These are phyloP conservation scores for Aythya fuligula DNA, from an alignment of 2,797 vertebrate species.

Conservation along the genomic window DNA sequence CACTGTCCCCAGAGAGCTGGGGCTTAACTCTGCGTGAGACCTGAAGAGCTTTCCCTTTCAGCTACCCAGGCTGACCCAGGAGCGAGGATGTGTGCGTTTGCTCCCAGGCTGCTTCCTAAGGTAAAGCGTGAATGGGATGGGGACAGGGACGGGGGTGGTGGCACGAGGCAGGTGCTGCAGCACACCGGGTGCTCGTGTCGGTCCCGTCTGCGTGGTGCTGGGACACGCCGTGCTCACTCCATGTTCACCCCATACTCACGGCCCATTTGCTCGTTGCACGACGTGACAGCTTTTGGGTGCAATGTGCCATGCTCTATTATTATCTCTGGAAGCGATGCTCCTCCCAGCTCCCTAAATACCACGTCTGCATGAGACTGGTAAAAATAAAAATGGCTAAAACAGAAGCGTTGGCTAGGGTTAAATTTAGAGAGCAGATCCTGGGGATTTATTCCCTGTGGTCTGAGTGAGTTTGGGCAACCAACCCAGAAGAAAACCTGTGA, in stretches of 20 bases:
- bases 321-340: not conserved
- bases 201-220: not conserved
- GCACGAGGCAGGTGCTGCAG: not conserved
- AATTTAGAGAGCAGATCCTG: not conserved
- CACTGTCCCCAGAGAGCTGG: not conserved
- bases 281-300: not conserved
- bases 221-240: accelerated
- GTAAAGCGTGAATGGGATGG: not conserved
- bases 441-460: not conserved
- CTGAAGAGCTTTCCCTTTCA: not conserved
- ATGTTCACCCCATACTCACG: accelerated
- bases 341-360: not conserved
- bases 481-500: not conserved
- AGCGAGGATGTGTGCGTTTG: accelerated
- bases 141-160: accelerated
- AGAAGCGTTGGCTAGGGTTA: not conserved
- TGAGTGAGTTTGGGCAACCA: not conserved
- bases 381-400: not conserved
- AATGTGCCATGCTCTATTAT: not conserved
- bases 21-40: not conserved
- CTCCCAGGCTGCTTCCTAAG: not conserved
- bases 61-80: not conserved
- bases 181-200: accelerated
- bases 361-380: not conserved
- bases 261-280: not conserved